These are phyloP conservation scores for Propithecus deckenii DNA, from an alignment of 2,797 vertebrate genomes.

Conservation along the genomic window DNA sequence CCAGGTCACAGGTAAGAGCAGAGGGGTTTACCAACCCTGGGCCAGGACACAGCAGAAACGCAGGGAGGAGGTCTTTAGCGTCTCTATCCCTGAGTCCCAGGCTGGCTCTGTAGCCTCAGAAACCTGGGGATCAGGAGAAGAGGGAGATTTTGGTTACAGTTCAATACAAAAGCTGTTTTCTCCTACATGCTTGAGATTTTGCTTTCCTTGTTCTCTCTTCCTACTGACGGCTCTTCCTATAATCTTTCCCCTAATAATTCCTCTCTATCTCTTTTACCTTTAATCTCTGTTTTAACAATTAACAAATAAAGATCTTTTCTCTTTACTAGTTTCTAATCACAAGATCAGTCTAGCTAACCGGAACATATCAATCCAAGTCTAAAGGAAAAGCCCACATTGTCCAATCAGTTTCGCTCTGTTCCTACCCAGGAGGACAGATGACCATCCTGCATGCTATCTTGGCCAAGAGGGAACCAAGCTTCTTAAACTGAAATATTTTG, in stretches of 20 bases:
- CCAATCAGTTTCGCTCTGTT: accelerated
- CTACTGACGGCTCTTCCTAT: not conserved
- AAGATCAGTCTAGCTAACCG: not conserved
- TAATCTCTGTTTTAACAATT: not conserved
- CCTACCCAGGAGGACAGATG: accelerated
- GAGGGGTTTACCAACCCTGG: accelerated
- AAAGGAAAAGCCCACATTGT: not conserved
- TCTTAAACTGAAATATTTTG: not conserved
- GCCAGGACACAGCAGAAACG: not conserved
- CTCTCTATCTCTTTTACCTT: not conserved
- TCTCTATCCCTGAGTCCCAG: not conserved
- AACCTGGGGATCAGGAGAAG: not conserved
- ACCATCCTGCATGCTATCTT: accelerated
- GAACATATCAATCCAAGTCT: too few relatives aligned
- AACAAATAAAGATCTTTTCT: not conserved
- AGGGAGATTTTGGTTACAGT: not conserved
- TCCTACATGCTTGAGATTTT: not conserved
- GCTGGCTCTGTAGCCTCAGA: not conserved
- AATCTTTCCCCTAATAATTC: not conserved
- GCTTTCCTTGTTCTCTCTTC: not conserved
- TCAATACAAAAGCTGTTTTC: not conserved
- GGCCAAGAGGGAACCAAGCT: not conserved
- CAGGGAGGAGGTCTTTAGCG: accelerated
- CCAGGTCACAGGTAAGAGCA: too few relatives aligned
- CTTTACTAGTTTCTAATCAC: not conserved